Base-by-base conservation (phyloP, 64 coral and sea anemone species). In the Stichodactyla mertensii region DNA sequence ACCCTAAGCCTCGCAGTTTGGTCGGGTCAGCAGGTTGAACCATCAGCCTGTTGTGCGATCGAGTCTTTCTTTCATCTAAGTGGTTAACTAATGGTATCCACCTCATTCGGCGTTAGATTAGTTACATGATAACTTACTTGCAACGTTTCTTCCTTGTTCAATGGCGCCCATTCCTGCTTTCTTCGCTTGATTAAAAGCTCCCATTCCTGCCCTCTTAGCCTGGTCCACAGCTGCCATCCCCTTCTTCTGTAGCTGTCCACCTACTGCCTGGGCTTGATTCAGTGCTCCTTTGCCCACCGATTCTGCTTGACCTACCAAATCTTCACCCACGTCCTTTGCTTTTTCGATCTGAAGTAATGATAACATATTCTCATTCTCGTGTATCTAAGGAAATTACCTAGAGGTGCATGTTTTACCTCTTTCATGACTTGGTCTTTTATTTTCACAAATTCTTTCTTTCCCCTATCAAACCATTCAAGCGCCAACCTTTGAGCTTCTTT, bases 401-500 rank as follows among this genome's bases (percentile, higher is more conserved):
- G 9, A 59, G 15, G 57, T 59, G 57, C 18, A 26, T 8, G 67
- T 19, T 23, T 19, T 80, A 93, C 92, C 92, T 93, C 92, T 16
- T 82, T 83, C 55, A 88, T 82, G 28, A 93, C 84, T 59, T 93
- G 79, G n/a, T 89, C 88, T 80, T 87, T 90, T 24, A 89, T 89
- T 69, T 90, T 87, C 12, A 86, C 81, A 19, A 86, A 89, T 55
- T 94, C 85, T 6, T 87, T 67, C 78, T 90, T 90, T 8, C 88
- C 88, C 54, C 78, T 82, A 23, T 94, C 61, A 52, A 94, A 71
- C 57, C 86, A 61, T 27, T 94, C 85, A 27, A 54, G 87, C 7
- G 88, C 88, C 66, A 88, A 55, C 53, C 67, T 83, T 53, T 87
- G 64, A 6, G 85, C 85, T 66, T 87, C 82, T 6, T 88, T 80